Base-by-base conservation (phyloP, 2,113 vertebrate species). In the Manacus vitellinus region DNA sequence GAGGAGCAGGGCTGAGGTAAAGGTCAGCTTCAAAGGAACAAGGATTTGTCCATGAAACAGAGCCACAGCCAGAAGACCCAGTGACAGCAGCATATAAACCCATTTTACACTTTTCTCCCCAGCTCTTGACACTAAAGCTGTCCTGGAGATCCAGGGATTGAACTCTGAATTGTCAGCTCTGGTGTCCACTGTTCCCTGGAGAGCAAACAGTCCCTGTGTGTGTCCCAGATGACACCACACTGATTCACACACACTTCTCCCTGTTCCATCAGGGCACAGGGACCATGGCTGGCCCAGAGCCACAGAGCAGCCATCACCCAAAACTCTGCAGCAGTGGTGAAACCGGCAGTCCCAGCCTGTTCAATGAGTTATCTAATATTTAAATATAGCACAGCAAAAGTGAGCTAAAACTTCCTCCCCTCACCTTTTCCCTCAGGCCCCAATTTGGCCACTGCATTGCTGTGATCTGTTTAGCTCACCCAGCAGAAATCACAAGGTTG, bases 391-490 rank as follows among this genome's bases (percentile, higher is more conserved):
- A 2, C 25, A 33, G 54, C 47, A 39, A 24, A 77, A 56, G 15
- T 10, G 13, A 91, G 59, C 24, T 41, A 28, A 15, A 67, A 33
- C 19, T 47, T 51, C 58, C 39, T 87, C 22, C 9, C 18, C 14
- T 63, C 33, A 9, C 15, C 30, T 49, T 25, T 37, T 41, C 67
- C 62, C 41, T 72, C 82, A 66, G 46, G 9, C 30, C 44, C 52
- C 2, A 14, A 6, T 58, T 19, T 49, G n/a, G 30, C 22, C 19
- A 0, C 31, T 67, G 76, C 31, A 6, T 1, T 16, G 31, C 65
- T 30, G 15, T 4, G 16, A 52, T 14, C n/a, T 33, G 0, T 46
- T 63, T 37, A 20, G 30, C 46, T 58, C 44, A 15, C 4, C 19
- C 47, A 31, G 46, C 78, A 75, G 65, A 67, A 63, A 80, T 14